These are phyloP conservation scores for Cheiracanthium punctorium DNA, from an alignment of 2,888 invertebrate species.

Conservation along the genomic window DNA sequence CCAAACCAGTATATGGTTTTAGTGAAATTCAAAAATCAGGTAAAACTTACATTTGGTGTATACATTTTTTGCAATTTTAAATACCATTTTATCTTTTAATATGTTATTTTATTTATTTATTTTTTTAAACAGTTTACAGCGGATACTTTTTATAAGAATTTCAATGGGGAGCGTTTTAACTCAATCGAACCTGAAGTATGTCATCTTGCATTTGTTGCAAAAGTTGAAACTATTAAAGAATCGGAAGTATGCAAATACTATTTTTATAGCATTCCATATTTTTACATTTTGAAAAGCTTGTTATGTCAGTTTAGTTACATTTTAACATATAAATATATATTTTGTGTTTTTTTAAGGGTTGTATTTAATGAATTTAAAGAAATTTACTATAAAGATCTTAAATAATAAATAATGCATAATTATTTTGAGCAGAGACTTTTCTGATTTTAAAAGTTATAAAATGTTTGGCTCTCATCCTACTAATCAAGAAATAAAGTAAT, in stretches of 20 bases:
- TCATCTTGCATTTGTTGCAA: slow-evolving; percentile 95
- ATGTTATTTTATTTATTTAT: slow-evolving; percentile 26
- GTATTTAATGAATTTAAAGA: too few relatives aligned
- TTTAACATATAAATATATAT: too few relatives aligned
- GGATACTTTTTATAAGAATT: slow-evolving; percentile 92
- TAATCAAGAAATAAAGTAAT: too few relatives aligned
- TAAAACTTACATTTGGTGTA: slow-evolving; percentile 72
- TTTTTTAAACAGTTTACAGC: slow-evolving; percentile 84
- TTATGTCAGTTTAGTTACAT: too few relatives aligned
- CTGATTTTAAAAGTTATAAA: too few relatives aligned
- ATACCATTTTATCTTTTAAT: slow-evolving; percentile 4
- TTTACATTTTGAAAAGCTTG: too few relatives aligned
- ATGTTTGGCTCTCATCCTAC: too few relatives aligned
- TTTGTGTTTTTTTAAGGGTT: too few relatives aligned
- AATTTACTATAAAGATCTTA: too few relatives aligned
- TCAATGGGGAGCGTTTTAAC: slow-evolving; percentile 94
- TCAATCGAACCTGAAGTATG: slow-evolving; percentile 94
- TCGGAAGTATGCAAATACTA: slow-evolving; percentile 78
- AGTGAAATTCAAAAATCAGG: slow-evolving; percentile 84
- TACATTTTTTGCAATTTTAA: neutral
- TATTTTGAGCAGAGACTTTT: too few relatives aligned
- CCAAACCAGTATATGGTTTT: slow-evolving; percentile 99
- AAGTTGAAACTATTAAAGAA: slow-evolving; percentile 87
- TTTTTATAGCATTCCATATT: neutral
- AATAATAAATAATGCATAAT: too few relatives aligned